These are phyloP conservation scores for Halictus quadricinctus DNA, from an alignment of 2,888 invertebrate genomes.

Conservation along the genomic window DNA sequence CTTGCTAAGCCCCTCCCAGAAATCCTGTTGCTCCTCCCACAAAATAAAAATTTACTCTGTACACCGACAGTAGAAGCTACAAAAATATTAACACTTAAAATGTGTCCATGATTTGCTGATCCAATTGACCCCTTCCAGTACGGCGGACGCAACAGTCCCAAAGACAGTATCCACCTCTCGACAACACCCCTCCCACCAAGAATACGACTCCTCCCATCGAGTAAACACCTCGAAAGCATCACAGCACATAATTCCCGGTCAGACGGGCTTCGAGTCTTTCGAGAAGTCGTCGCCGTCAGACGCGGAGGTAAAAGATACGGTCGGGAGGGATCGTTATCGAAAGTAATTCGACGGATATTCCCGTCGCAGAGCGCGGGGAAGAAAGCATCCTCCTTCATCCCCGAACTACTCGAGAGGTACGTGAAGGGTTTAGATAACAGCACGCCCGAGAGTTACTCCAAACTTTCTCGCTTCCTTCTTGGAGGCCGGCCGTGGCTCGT, in stretches of 20 bases:
- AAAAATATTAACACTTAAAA: background rate
- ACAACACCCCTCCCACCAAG: background rate
- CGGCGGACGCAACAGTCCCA: background rate
- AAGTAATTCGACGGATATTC: constrained; percentile 65
- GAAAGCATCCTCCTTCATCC: constrained; percentile 55
- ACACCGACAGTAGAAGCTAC: background rate
- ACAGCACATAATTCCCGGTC: background rate
- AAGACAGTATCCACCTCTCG: background rate
- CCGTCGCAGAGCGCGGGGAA: constrained; percentile 52
- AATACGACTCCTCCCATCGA: background rate
- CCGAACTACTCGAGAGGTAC: constrained; percentile 65
- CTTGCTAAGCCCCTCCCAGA: background rate
- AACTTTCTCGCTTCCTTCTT: constrained; percentile 64
- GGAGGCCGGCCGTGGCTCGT: constrained; percentile 27
- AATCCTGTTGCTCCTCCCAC: background rate
- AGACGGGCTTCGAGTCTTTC: background rate
- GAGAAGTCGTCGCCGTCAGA: constrained; percentile 24
- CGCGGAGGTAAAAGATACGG: constrained; percentile 42
- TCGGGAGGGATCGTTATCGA: constrained; percentile 65
- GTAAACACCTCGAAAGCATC: background rate
- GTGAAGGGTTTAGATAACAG: constrained; percentile 75
- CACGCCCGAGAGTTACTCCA: constrained; percentile 71
- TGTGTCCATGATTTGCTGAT: background rate
- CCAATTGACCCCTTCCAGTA: too few species aligned
- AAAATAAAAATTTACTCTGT: background rate